Evolutionary conservation across 2,888 invertebrate species (phyloP), one percentile per base, ranked within the genome.

Genomic region (Polydrusus pterygomalis): DNA sequence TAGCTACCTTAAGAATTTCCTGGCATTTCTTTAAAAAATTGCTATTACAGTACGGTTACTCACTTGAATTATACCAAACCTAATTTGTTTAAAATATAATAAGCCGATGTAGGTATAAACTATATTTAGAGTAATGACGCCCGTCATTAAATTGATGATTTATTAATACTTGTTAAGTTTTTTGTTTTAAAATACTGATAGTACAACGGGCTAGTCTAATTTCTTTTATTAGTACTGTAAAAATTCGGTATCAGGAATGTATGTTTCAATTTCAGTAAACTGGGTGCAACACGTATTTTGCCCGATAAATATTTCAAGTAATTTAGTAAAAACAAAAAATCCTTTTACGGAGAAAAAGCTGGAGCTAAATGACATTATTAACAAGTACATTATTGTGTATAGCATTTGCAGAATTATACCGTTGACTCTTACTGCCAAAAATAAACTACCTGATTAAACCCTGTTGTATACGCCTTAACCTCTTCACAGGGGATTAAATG

Each of bases 11-110:
- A 60, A 73, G 67, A 43, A 68, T 58, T 74, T 74, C 74, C 74
- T 74, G 68, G 38, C 72, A 68, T 68, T 73, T 60, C 49, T 73
- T 47, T 67, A 73, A 73, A 72, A 73, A 73, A 18, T 60, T 11
- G 38, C 60, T 67, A 60, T 73, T 73, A 62, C 30, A 40, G 38
- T 72, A 72, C 51, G 49, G 68, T 68, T 62, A 38, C 64, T 47
- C 45, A 17, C 63, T 34, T 43, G 60, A 43, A 45, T 40, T 51
- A 49, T 62, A 63, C 58, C 62, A 54, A 45, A 68, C 30, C 56
- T 63, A 74, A 74, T 74, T 74, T 70, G 67, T 60, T 25, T 25
- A 67, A 65, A 67, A 54, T 38, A 49, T 54, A 45, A 72, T 56
- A 47, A 64, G 51, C 64, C 34, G 20, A 30, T 62, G 38, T n/a